These are phyloP conservation scores for Labeo rohita DNA, from an alignment of 2,113 vertebrate species.

Conservation along the genomic window DNA sequence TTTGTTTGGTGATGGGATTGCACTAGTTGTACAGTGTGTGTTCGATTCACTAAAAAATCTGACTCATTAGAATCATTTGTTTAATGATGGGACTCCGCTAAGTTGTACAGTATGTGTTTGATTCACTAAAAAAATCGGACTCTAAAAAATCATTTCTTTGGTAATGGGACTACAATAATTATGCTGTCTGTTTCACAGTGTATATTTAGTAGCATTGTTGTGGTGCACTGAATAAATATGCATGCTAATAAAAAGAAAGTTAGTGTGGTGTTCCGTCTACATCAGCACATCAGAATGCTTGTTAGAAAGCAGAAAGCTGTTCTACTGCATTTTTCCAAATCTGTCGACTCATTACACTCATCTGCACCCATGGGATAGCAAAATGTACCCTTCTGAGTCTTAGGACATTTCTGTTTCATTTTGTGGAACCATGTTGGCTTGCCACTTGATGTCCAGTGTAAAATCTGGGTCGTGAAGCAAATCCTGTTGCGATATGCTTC, in stretches of 20 bases:
- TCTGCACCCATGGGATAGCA: neutral
- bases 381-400: neutral
- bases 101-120: too few species aligned
- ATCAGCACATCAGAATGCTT: neutral
- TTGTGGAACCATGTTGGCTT: neutral
- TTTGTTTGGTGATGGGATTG: too few species aligned
- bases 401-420: slow-evolving; percentile 33
- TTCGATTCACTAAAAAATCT: too few species aligned
- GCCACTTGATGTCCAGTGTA: neutral
- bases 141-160: neutral
- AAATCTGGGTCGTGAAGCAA: neutral
- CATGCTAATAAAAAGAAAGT: neutral
- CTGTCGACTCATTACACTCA: neutral
- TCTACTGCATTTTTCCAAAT: neutral
- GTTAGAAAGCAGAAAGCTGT: neutral
- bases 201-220: neutral
- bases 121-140: too few species aligned
- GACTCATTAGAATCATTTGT: too few species aligned
- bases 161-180: neutral
- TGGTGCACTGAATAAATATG: neutral
- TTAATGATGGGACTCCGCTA: too few species aligned
- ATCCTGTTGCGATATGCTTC: neutral
- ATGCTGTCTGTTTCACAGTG: neutral
- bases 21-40: too few species aligned
- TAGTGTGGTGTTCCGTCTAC: neutral